Base-by-base conservation (phyloP, 2,797 vertebrate species). In the Ctenochaetus hawaiiensis region DNA sequence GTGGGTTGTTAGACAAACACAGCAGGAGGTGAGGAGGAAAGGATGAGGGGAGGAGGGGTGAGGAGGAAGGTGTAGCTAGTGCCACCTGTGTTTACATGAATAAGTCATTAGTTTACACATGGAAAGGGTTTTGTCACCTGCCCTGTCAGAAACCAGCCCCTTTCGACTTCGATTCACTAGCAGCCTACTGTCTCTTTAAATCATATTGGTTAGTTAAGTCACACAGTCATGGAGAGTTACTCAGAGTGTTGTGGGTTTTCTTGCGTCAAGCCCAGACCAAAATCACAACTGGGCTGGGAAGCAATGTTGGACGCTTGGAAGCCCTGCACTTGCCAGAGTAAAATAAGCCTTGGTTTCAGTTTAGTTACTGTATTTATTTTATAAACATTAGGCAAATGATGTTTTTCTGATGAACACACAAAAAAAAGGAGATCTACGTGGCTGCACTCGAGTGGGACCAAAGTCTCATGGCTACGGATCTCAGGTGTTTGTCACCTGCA, bases 401-500 rank as follows among this genome's bases (percentile, higher is more conserved):
- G 18, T 20, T 62, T 65, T 78, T 74, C 47, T 48, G 13, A 30
- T 52, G 3, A 39, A 69, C 18, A 26, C 41, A 61, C n/a, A 41
- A 12, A 12, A 41, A 37, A 63, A 37, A 16, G 30, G 17, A 47
- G 22, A 54, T 65, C 43, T 8, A 12, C 47, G 5, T 59, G 63
- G 51, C 60, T 61, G 47, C 37, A 30, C 53, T 59, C 23, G 17
- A 68, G 63, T 22, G 65, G 59, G 44, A 20, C 23, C 64, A 59
- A 53, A 71, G 67, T 71, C 43, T 82, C 53, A 20, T 39, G 51
- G 62, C 34, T 12, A 75, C 77, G 53, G 70, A 67, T 81, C 80
- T 83, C 80, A 87, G 82, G 82, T 89, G 80, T 82, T 87, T 83
- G 74, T 81, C 85, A 92, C 91, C 90, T 87, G 84, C 82, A 85